Conservation (phyloP, 2,888 invertebrate species). For the Watsonalla binaria region DNA sequence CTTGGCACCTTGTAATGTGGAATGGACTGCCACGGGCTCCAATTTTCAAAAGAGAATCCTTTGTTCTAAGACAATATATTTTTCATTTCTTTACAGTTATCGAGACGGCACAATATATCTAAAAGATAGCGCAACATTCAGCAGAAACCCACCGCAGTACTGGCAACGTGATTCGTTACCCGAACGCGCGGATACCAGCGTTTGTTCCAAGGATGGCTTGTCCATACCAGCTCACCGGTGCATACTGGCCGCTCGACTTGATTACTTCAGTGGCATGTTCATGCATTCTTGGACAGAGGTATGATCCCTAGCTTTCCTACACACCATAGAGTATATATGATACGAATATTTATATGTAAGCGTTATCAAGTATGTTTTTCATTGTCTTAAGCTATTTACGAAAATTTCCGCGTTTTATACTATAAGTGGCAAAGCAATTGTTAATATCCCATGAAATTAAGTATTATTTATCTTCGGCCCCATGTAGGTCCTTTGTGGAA, state of each 20-base stretch:
- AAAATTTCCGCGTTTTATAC: too few relatives aligned
- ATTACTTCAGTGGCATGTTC: constrained; percentile 92
- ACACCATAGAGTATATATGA: too few relatives aligned
- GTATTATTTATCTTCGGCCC: too few relatives aligned
- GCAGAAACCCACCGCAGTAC: constrained; percentile 21
- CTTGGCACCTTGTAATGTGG: too few relatives aligned
- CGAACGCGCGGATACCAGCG: constrained; percentile 80
- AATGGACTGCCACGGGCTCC: too few relatives aligned
- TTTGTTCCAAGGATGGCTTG: constrained; percentile 71
- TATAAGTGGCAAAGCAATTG: too few relatives aligned
- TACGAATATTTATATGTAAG: too few relatives aligned
- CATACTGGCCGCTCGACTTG: constrained; percentile 87
- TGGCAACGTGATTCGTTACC: constrained; percentile 69
- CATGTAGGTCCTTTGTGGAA: too few relatives aligned
- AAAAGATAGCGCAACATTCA: constrained; percentile 50
- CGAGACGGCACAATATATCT: constrained; percentile 55
- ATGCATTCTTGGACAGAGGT: constrained; percentile 88
- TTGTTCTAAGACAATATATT: not conserved
- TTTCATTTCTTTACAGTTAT: constrained; percentile 37
- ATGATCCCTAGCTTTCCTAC: constrained; percentile 20
- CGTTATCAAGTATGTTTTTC: too few relatives aligned
- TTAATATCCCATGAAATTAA: too few relatives aligned
- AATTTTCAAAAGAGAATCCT: too few relatives aligned
- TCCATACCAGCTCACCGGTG: constrained; percentile 86
- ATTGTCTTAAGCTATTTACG: too few relatives aligned